These are phyloP conservation scores for Zaprionus obscuricornis DNA, from an alignment of 2,888 invertebrate species.

Conservation along the genomic window DNA sequence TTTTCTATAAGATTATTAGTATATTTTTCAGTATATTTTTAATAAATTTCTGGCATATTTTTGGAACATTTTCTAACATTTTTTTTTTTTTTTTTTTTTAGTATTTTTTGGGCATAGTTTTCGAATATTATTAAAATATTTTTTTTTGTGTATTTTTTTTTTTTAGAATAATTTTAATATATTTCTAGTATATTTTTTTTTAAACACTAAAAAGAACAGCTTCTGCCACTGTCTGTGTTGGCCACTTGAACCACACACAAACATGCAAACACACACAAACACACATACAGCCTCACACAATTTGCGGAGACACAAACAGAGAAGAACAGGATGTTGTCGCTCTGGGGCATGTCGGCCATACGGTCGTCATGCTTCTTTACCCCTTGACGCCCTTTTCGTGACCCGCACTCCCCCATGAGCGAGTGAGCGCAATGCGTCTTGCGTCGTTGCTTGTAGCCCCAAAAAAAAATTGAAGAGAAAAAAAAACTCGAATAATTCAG, in stretches of 20 bases:
- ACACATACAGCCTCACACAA: no score
- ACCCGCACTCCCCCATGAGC: conserved; percentile 3
- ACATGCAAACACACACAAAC: conserved; percentile 1
- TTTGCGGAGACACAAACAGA: conserved; percentile 1
- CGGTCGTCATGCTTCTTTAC: neutral
- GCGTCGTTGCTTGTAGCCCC: conserved; percentile 33
- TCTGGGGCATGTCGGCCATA: conserved; percentile 28
- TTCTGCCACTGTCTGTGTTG: conserved; percentile 34
- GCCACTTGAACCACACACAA: conserved; percentile 44
- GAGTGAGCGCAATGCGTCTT: conserved; percentile 46
- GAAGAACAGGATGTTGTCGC: conserved; percentile 37
- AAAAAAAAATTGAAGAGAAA: no score
- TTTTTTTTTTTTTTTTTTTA: neutral
- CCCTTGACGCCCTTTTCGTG: neutral
- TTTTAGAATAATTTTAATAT: no score
- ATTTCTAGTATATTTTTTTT: no score
- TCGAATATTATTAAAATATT: no score
- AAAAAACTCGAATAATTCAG: conserved; percentile 67
- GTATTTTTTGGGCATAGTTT: no score
- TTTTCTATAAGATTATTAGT: no score
- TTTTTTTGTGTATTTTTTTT: no score
- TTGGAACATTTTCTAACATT: neutral
- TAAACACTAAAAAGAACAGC: neutral
- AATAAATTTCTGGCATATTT: no score
- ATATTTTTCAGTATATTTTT: no score